These are phyloP conservation scores for Platysteira castanea DNA, from an alignment of 2,113 vertebrate genomes.

Conservation along the genomic window DNA sequence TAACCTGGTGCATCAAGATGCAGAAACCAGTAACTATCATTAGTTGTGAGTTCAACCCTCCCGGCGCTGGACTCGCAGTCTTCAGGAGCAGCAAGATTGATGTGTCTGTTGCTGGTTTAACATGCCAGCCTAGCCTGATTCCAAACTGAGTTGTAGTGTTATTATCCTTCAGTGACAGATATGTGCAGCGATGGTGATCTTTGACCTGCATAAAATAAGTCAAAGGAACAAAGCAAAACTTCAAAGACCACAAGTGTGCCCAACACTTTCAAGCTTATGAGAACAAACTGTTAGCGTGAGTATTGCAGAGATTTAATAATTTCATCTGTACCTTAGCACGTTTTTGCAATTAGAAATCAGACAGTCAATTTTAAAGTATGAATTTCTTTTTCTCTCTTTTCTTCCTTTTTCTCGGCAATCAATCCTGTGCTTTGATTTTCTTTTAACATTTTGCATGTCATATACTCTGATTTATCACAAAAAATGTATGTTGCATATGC, in stretches of 20 bases:
- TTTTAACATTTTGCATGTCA: neutral
- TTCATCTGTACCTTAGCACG: neutral
- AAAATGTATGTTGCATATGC: neutral
- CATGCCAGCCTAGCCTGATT: neutral
- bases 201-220: constrained; percentile 63
- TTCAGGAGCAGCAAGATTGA: constrained; percentile 12
- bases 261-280: constrained; percentile 14
- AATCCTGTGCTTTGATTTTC: neutral
- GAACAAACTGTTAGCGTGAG: neutral
- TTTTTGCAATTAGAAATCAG: constrained; percentile 41
- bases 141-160: constrained; percentile 28
- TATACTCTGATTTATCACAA: neutral
- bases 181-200: constrained; percentile 27
- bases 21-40: neutral
- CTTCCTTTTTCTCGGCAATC: neutral
- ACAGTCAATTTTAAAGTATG: neutral
- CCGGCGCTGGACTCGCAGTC: neutral
- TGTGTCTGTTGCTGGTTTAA: constrained; percentile 15
- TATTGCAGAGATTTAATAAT: neutral
- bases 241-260: constrained; percentile 16
- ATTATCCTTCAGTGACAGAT: constrained; percentile 58
- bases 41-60: neutral
- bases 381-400: neutral
- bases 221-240: constrained; percentile 63
- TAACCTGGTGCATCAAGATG: neutral